Base-by-base conservation (phyloP, 2,797 vertebrate species). In the Enteromius paludinosus region DNA sequence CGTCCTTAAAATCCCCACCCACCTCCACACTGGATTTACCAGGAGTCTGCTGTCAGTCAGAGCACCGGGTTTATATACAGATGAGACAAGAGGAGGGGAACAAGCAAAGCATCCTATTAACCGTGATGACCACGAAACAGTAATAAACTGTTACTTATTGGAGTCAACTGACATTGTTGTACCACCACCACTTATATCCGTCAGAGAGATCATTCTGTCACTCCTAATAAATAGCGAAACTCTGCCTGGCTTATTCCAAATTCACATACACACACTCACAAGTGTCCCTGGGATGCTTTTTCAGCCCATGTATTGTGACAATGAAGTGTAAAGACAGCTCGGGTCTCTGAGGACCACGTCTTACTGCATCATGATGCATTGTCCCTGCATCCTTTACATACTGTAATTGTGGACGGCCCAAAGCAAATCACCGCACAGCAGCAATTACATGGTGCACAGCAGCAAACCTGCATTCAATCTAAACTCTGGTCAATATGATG, bases 1-100 rank as follows among this genome's bases (percentile, higher is more conserved):
- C 77, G 77, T 77, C 73, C 30, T 81, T 80, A 80, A 85, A 73
- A 71, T 76, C 81, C 81, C 85, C 71, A 76, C 86, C 79, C 71
- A 83, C 81, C 33, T 64, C 38, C 65, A 73, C 45, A 54, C 35
- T 18, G 76, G 81, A 79, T 84, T 86, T 79, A 70, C 69, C 62
- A 25, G 45, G 61, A 81, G 47, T 70, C 56, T 76, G 64, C 70
- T 71, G 81, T 70, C 81, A 68, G 78, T 86, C 85, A 83, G 14
- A 64, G 76, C 41, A 62, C 52, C 33, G 38, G 49, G 49, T 72
- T 49, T 69, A 65, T 25, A 28, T n/a, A 23, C 72, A 52, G 45
- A 23, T 8, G 1, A 52, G 71, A 66, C 3, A 5, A 65, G 62
- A 68, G n/a, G 18, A 56, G 52, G 52, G 23, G 18, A 75, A 56